phyloP scores from a whole-genome alignment of 2,888 invertebrate genomes.

The Allolobophora icterica region DNA sequence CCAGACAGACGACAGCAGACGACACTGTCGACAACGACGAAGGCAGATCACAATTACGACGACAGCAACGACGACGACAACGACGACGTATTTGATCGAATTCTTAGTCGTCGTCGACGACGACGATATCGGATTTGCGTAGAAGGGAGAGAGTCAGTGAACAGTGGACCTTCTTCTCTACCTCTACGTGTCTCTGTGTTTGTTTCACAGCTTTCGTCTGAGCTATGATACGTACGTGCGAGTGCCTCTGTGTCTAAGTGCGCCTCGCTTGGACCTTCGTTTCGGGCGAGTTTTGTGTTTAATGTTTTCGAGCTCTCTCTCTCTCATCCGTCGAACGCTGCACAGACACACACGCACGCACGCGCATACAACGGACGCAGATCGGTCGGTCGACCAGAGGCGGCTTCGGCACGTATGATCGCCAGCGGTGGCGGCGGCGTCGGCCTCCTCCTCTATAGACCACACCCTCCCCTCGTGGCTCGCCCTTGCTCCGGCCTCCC shows the following conservation, averaged over 20 bases:
- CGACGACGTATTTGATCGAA: conserved; percentile 1
- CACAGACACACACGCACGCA: background rate
- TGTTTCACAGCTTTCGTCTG: background rate
- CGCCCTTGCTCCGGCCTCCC: background rate
- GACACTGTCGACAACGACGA: background rate
- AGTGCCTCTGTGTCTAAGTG: background rate
- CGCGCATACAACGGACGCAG: background rate
- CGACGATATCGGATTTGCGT: background rate
- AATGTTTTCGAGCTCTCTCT: background rate
- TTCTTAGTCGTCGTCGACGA: background rate
- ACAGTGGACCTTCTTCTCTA: background rate
- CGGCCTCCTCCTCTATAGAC: background rate
- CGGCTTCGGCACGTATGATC: conserved; percentile 17
- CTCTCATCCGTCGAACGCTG: background rate
- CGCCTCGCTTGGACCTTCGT: background rate
- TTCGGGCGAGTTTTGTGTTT: conserved; percentile 10
- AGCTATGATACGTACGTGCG: background rate
- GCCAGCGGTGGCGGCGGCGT: background rate
- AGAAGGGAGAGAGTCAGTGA: background rate
- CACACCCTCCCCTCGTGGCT: background rate
- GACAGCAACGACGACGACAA: background rate
- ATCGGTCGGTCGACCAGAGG: background rate
- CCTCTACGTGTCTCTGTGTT: background rate
- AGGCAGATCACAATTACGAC: too few relatives aligned
- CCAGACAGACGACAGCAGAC: background rate